These are phyloP conservation scores for Hestina assimilis DNA, from an alignment of 1,140 invertebrate genomes.

Conservation along the genomic window DNA sequence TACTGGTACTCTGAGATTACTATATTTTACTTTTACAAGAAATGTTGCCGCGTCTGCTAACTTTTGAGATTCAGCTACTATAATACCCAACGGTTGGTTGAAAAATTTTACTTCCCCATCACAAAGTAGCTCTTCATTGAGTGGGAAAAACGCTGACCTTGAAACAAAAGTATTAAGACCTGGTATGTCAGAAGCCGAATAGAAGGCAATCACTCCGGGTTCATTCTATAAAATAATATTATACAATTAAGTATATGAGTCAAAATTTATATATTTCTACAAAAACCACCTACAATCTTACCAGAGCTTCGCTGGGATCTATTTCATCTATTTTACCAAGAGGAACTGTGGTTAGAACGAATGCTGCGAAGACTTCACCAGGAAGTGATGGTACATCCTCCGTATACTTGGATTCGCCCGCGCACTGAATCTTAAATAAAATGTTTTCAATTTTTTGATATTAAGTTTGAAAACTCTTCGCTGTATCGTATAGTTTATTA, in stretches of 20 bases:
- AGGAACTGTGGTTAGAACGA: constrained; percentile 74
- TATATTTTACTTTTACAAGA: constrained; percentile 83
- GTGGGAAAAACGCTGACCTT: constrained; percentile 80
- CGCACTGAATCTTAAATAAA: constrained; percentile 63
- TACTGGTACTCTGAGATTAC: constrained; percentile 42
- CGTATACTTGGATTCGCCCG: constrained; percentile 83
- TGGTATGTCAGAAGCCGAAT: constrained; percentile 86
- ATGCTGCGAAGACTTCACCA: constrained; percentile 81
- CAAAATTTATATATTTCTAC: background rate
- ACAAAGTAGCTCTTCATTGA: constrained; percentile 77
- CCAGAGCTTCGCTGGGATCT: constrained; percentile 80
- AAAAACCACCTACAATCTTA: constrained; percentile 48
- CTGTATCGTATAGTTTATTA: constrained; percentile 55
- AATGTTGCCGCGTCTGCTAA: constrained; percentile 82
- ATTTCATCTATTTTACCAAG: constrained; percentile 73
- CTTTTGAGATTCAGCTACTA: constrained; percentile 82
- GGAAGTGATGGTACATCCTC: constrained; percentile 80
- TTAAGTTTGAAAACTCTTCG: no score
- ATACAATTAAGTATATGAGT: background rate
- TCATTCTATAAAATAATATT: constrained; percentile 35
- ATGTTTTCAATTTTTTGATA: no score
- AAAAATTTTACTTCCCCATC: constrained; percentile 79
- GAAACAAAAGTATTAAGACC: constrained; percentile 80
- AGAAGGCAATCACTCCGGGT: constrained; percentile 85
- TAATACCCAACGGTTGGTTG: constrained; percentile 85